A percentile compares a stretch with the other conserved stretches of the same genome.
These are phyloP conservation scores for Ptychoptera albimana DNA, from an alignment of 2,888 invertebrate genomes.

Conservation along the genomic window DNA sequence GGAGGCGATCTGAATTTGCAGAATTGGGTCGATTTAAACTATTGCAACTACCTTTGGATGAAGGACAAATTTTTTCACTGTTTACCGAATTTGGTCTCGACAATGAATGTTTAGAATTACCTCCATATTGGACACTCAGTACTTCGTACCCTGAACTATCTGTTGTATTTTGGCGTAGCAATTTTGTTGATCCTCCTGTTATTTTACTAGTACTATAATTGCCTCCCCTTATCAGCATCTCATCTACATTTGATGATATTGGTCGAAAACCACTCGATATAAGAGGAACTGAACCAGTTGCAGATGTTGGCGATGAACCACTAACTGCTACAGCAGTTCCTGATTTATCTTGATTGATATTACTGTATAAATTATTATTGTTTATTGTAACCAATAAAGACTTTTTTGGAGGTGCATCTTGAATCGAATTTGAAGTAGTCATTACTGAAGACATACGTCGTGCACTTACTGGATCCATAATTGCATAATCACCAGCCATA, in stretches of 20 bases:
- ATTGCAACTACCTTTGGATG: slow-evolving; percentile 10
- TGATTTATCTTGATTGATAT: slow-evolving; percentile 5
- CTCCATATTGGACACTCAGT: too few species aligned
- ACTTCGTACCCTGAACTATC: slow-evolving; percentile 9
- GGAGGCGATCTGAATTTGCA: slow-evolving; percentile 16
- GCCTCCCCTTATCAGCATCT: slow-evolving; percentile 10
- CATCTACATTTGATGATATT: slow-evolving; percentile 10
- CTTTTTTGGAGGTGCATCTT: slow-evolving; percentile 2
- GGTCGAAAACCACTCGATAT: slow-evolving; percentile 10
- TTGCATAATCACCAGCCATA: slow-evolving; percentile 32
- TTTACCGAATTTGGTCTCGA: slow-evolving; percentile 27
- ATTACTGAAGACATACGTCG: slow-evolving; percentile 11
- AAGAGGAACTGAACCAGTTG: not conserved
- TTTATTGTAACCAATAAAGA: slow-evolving; percentile 7
- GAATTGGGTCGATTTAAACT: slow-evolving; percentile 16
- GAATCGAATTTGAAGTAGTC: not conserved
- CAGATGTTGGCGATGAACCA: not conserved
- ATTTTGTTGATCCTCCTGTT: slow-evolving; percentile 3
- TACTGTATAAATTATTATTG: slow-evolving; percentile 5
- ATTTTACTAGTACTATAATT: slow-evolving; percentile 14
- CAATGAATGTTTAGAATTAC: slow-evolving; percentile 14
- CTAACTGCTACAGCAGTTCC: slow-evolving; percentile 1
- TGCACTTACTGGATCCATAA: slow-evolving; percentile 25
- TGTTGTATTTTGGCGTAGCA: slow-evolving; percentile 19
- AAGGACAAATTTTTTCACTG: slow-evolving; percentile 18